Evolutionary conservation across 2,797 vertebrate species (phyloP).

Genomic region (Taeniopygia guttata): DNA sequence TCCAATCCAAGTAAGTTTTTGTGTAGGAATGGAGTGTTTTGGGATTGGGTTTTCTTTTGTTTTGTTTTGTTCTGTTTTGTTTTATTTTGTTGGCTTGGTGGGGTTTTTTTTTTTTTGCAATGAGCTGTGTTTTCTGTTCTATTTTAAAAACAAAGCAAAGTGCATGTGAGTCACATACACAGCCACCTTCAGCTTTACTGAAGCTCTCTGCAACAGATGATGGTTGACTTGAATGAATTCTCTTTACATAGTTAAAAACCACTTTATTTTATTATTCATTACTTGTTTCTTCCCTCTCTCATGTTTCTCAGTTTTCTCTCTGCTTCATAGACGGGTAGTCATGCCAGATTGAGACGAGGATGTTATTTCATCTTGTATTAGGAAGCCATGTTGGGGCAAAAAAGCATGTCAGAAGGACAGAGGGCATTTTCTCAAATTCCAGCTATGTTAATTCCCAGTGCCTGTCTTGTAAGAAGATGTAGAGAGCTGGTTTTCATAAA

Average conservation of each 20-base stretch:
- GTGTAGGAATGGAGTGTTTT: background rate
- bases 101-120: background rate
- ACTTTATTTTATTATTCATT: slow-evolving; percentile 59
- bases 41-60: background rate
- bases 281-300: slow-evolving; percentile 57
- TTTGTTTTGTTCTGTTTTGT: background rate
- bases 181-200: background rate
- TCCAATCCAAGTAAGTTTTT: background rate
- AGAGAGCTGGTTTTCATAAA: background rate
- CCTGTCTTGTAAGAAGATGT: background rate
- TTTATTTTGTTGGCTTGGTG: background rate
- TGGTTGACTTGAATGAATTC: slow-evolving; percentile 61
- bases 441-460: background rate
- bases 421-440: background rate
- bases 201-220: background rate
- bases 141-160: background rate
- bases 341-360: slow-evolving; percentile 15
- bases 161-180: background rate
- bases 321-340: background rate
- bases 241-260: slow-evolving; percentile 57
- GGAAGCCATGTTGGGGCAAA: background rate
- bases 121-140: slow-evolving; percentile 4
- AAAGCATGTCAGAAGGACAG: background rate
- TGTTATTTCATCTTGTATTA: slow-evolving; percentile 10
- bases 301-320: slow-evolving; percentile 42